Evolutionary conservation across 2,888 invertebrate species (phyloP).

Genomic region (Asteroscopus sphinx): DNA sequence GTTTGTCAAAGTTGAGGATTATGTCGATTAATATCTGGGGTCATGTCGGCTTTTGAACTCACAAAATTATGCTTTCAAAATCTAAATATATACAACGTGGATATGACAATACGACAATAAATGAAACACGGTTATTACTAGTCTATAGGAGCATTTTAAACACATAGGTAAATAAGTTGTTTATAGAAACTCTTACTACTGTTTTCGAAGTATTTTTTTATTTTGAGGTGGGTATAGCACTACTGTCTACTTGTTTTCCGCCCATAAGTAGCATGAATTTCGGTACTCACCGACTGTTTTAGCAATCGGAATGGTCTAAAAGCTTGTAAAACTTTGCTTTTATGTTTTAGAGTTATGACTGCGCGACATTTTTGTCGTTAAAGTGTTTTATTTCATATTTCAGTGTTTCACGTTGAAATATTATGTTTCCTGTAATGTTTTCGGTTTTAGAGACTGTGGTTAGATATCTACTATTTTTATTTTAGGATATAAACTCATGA

Average conservation of each 20-base stretch:
- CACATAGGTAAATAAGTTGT: too few relatives aligned
- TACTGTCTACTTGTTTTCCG: neutral
- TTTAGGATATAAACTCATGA: too few relatives aligned
- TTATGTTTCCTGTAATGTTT: conserved; percentile 36
- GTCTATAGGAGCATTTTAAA: too few relatives aligned
- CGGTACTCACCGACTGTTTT: conserved; percentile 19
- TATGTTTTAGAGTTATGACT: conserved; percentile 39
- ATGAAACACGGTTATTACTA: too few relatives aligned
- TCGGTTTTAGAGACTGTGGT: conserved; percentile 24
- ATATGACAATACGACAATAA: too few relatives aligned
- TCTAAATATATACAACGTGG: too few relatives aligned
- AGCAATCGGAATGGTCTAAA: conserved; percentile 38
- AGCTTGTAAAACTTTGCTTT: conserved; percentile 55
- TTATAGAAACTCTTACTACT: too few relatives aligned
- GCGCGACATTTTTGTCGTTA: conserved; percentile 42
- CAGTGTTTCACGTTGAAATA: conserved; percentile 31
- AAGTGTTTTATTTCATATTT: conserved; percentile 49
- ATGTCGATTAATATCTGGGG: conserved; percentile 20
- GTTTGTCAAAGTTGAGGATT: conserved; percentile 39
- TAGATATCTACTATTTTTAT: neutral
- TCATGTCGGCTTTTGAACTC: conserved; percentile 2
- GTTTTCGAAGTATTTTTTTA: too few relatives aligned
- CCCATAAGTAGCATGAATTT: neutral
- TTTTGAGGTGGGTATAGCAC: too few relatives aligned
- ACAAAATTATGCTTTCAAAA: neutral